Percentiles rank a stretch among this genome's conserved stretches.
phyloP scores from a whole-genome alignment of 2,797 vertebrate genomes.

The Channa striata region DNA sequence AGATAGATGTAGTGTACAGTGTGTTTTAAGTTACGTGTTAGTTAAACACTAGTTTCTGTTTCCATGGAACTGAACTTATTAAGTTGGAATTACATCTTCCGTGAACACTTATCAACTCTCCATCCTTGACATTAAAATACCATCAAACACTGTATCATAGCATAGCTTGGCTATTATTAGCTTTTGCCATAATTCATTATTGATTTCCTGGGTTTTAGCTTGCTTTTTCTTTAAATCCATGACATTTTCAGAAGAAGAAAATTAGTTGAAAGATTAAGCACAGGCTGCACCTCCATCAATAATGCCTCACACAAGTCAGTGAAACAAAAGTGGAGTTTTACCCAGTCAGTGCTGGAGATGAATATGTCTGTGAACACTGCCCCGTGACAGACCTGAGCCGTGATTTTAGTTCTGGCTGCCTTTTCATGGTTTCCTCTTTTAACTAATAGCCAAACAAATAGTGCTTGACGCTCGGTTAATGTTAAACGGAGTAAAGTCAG shows the following conservation, averaged over 20 bases:
- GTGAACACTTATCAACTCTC: background rate
- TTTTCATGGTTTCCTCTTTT: conserved; percentile 56
- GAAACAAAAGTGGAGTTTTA: conserved; percentile 46
- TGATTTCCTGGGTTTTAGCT: conserved; percentile 61
- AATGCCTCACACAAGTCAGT: conserved; percentile 45
- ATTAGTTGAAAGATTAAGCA: conserved; percentile 64
- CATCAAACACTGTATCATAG: conserved; percentile 24
- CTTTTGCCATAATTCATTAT: conserved; percentile 69
- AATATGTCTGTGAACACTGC: conserved; percentile 39
- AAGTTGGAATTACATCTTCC: background rate
- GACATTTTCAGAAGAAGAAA: conserved; percentile 71
- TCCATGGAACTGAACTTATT: background rate
- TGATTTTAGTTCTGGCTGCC: conserved; percentile 45
- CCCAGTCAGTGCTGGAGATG: conserved; percentile 22
- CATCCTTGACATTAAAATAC: conserved; percentile 16
- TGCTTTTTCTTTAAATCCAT: conserved; percentile 65
- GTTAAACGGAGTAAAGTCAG: conserved; percentile 60
- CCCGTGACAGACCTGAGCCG: conserved; percentile 27
- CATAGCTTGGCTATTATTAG: conserved; percentile 51
- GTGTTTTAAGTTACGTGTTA: no score
- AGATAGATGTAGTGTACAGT: no score
- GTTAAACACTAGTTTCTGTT: no score
- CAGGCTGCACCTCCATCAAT: conserved; percentile 49
- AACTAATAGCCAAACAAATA: conserved; percentile 35
- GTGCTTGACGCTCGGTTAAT: conserved; percentile 52